Conservation (phyloP, 2,888 invertebrate genomes). For the Tridacna gigas region DNA sequence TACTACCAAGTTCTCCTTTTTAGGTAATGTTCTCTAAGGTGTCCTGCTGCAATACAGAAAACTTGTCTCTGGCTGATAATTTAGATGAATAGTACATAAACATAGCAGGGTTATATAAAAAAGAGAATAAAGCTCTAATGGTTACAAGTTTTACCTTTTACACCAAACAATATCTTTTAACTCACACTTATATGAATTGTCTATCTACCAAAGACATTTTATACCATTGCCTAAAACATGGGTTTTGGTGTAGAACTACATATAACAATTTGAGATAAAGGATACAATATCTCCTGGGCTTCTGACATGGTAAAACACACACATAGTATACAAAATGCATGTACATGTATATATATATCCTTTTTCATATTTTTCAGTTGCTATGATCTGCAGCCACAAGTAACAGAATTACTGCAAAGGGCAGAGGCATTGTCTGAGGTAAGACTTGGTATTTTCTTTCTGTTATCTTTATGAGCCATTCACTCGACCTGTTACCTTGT, state of each 20-base stretch:
- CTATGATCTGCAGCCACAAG: slow-evolving; percentile 58
- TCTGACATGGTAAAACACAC: too few relatives aligned
- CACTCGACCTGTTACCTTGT: too few relatives aligned
- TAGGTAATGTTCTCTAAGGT: too few relatives aligned
- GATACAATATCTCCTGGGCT: too few relatives aligned
- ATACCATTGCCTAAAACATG: neutral
- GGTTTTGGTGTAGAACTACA: neutral
- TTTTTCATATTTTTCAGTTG: slow-evolving; percentile 51
- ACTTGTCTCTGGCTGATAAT: too few relatives aligned
- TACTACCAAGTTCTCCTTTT: neutral
- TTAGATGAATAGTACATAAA: neutral
- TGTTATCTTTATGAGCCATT: too few relatives aligned
- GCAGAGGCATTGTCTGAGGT: slow-evolving; percentile 60
- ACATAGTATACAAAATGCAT: too few relatives aligned
- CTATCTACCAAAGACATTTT: neutral
- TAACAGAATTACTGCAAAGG: slow-evolving; percentile 56
- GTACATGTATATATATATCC: neutral
- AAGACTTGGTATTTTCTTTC: neutral
- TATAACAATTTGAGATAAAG: too few relatives aligned
- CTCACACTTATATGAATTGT: neutral
- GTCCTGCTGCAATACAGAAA: too few relatives aligned
- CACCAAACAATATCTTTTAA: too few relatives aligned
- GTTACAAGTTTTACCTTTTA: neutral
- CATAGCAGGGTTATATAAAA: neutral
- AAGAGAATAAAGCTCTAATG: neutral